Evolutionary conservation across 2,888 invertebrate species (phyloP).

Genomic region (Dascillus cervinus): DNA sequence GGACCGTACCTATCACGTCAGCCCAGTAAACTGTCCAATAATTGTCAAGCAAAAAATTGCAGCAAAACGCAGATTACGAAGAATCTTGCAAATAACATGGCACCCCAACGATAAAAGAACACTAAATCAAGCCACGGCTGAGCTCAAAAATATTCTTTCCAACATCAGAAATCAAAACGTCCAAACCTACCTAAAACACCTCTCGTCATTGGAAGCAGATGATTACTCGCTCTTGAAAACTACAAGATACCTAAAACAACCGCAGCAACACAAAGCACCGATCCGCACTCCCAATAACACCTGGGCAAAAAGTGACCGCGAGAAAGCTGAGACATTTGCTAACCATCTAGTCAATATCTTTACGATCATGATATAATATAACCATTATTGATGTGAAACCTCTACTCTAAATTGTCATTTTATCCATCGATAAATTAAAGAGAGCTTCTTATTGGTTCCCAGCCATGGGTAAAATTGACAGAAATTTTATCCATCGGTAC

Average conservation of each 20-base stretch:
- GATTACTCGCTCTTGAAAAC: conserved; percentile 11
- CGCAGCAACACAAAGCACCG: conserved; percentile 5
- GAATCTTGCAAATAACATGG: conserved; percentile 1
- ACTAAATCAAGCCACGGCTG: conserved; percentile 2
- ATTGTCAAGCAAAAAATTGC: conserved; percentile 3
- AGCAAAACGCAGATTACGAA: too few relatives aligned
- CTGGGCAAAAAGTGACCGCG: conserved; percentile 15
- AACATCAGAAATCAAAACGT: conserved; percentile 8
- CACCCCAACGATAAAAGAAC: conserved; percentile 4
- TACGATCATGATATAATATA: too few relatives aligned
- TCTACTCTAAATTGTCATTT: too few relatives aligned
- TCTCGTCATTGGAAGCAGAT: conserved; percentile 2
- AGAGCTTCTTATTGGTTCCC: too few relatives aligned
- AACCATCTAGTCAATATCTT: conserved; percentile 6
- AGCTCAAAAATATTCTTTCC: too few relatives aligned
- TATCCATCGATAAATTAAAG: too few relatives aligned
- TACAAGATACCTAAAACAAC: conserved; percentile 8
- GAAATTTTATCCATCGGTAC: too few relatives aligned
- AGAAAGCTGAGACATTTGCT: conserved; percentile 7
- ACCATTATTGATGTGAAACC: too few relatives aligned
- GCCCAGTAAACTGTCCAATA: conserved; percentile 2
- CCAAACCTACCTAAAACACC: conserved; percentile 5
- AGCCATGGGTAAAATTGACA: too few relatives aligned
- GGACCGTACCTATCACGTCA: not conserved
- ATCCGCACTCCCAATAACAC: conserved; percentile 6